Evolutionary conservation across 2,888 invertebrate genomes (phyloP).

Genomic region (Sphinx pinastri): DNA sequence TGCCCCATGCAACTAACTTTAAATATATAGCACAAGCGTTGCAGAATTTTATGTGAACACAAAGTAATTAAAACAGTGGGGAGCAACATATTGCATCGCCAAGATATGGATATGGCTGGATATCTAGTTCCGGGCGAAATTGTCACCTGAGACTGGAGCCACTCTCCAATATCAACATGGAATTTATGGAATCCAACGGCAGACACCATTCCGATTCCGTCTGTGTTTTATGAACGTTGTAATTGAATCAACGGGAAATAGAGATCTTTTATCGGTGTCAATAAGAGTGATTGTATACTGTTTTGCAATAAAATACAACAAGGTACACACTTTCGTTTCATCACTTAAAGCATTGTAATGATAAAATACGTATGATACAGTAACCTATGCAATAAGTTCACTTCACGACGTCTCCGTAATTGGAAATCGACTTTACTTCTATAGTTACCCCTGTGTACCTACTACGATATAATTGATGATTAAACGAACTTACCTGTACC

Average conservation of each 20-base stretch:
- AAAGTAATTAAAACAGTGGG: slow-evolving; percentile 47
- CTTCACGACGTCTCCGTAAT: too few species aligned
- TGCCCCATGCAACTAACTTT: background rate
- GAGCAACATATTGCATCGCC: slow-evolving; percentile 39
- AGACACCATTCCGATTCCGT: slow-evolving; percentile 29
- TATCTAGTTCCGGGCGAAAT: slow-evolving; percentile 25
- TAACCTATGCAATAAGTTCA: too few species aligned
- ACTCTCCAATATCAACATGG: slow-evolving; percentile 47
- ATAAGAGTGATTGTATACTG: background rate
- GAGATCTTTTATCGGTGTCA: slow-evolving; percentile 3
- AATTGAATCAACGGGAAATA: background rate
- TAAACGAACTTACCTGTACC: too few species aligned
- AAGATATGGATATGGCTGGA: slow-evolving; percentile 36
- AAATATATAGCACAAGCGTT: background rate
- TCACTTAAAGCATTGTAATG: background rate
- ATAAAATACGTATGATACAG: background rate
- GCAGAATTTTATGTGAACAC: slow-evolving; percentile 21
- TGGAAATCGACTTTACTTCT: too few species aligned
- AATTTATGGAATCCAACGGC: slow-evolving; percentile 45
- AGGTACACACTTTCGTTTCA: background rate
- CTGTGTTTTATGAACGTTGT: slow-evolving; percentile 34
- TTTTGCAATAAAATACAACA: background rate
- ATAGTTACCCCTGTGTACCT: too few species aligned
- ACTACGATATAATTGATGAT: too few species aligned
- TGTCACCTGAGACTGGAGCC: slow-evolving; percentile 44